A percentile compares a stretch with the other conserved stretches of the same genome.
Evolutionary conservation across 1,140 invertebrate genomes (phyloP).

Genomic region (Frieseomelitta varia): DNA sequence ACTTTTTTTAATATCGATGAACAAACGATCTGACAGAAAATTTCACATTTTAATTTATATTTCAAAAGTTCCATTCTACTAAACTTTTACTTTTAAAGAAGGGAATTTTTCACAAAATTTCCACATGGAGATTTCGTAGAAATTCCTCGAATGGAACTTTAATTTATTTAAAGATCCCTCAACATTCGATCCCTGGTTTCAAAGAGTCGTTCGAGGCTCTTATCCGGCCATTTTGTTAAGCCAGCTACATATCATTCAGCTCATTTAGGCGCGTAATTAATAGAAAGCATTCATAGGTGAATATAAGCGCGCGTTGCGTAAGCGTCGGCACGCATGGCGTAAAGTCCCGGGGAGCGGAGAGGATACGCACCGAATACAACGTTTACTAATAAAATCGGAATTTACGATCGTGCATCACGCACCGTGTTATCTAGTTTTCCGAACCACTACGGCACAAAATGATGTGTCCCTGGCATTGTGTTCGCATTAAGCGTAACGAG

Average conservation of each 20-base stretch:
- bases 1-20: too few relatives aligned
- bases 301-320: slow-evolving; percentile 19
- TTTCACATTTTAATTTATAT: too few relatives aligned
- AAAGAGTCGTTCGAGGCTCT: not conserved
- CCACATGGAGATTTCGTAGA: too few relatives aligned
- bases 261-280: slow-evolving; percentile 41
- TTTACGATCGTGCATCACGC: slow-evolving; percentile 66
- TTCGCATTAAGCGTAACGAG: slow-evolving; percentile 60
- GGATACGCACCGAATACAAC: not conserved
- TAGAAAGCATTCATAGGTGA: not conserved
- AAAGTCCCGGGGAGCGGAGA: not conserved
- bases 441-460: slow-evolving; percentile 68
- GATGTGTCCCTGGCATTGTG: slow-evolving; percentile 56
- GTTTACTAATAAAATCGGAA: slow-evolving; percentile 67
- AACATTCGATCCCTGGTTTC: too few relatives aligned
- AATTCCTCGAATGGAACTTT: too few relatives aligned
- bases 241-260: slow-evolving; percentile 2
- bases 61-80: too few relatives aligned
- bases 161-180: too few relatives aligned
- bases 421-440: slow-evolving; percentile 68
- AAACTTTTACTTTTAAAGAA: too few relatives aligned
- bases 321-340: not conserved
- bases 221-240: slow-evolving; percentile 11
- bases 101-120: too few relatives aligned
- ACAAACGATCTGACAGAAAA: too few relatives aligned